Evolutionary conservation across 2,797 vertebrate species (phyloP), one percentile per base, ranked within the genome.

Genomic region (Muraenolepis orangiensis): DNA sequence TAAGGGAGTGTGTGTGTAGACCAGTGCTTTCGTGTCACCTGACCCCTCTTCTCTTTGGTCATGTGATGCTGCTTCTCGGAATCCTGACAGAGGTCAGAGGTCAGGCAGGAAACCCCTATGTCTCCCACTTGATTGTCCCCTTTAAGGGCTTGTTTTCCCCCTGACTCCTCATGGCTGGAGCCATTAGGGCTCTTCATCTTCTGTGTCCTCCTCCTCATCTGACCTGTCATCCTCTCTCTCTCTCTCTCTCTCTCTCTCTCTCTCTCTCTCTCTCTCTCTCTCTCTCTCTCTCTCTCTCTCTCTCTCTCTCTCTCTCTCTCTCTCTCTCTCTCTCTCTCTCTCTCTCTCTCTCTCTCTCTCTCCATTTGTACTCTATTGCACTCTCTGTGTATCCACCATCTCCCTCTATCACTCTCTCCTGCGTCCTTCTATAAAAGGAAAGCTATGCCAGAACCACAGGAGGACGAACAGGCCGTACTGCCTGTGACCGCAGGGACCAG

Each of bases 401-500:
- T 69, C 34, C n/a, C 61, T 51, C 34, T 64, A 18, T 29, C 26
- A 4, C 23, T 30, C 5, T 4, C 51, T 66, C 74, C 31, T 26
- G n/a, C 51, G 23, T 85, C 85, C 82, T 79, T 80, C 91, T 91
- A 91, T 92, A 91, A 90, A 93, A 92, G 91, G 89, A 88, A 90
- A 93, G 82, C 75, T 91, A 91, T 91, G 84, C 84, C 76, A 85
- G 68, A 1, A 81, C 79, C 20, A 8, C 74, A 51, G 74, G 72
- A 18, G 69, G n/a, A n/a, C n/a, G n/a, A n/a, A n/a, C n/a, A n/a
- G n/a, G n/a, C n/a, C n/a, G n/a, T n/a, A n/a, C n/a, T n/a, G n/a
- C n/a, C n/a, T n/a, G n/a, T n/a, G n/a, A n/a, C n/a, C n/a, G n/a
- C n/a, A n/a, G n/a, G n/a, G n/a, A n/a, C n/a, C n/a, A n/a, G n/a